Evolutionary conservation across 2,888 invertebrate species (phyloP).

Genomic region (Drosophila monieri): DNA sequence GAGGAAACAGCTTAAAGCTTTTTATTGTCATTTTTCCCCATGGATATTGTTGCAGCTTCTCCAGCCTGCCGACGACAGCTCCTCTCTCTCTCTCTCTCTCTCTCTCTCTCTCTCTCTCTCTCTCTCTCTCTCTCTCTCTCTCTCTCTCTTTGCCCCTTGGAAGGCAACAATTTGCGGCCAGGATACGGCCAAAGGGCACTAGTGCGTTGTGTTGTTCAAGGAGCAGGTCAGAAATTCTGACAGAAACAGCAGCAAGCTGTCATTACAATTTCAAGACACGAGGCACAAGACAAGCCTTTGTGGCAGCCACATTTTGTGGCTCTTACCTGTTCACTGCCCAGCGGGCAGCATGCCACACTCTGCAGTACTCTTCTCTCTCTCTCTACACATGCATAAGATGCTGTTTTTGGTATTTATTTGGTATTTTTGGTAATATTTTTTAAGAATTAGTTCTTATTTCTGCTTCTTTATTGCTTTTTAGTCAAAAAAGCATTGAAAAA

Average conservation of each 20-base stretch:
- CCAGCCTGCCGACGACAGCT: constrained; percentile 50
- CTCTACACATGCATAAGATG: neutral
- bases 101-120: constrained; percentile 27
- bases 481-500: no score
- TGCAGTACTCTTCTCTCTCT: neutral
- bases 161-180: constrained; percentile 41
- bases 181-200: constrained; percentile 8
- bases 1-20: constrained; percentile 37
- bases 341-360: no score
- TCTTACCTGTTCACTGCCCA: neutral
- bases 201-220: constrained; percentile 11
- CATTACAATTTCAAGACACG: constrained; percentile 39
- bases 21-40: constrained; percentile 10
- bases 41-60: neutral
- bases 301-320: neutral
- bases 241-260: constrained; percentile 40
- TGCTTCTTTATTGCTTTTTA: no score
- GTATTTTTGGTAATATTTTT: no score
- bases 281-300: constrained; percentile 13
- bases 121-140: constrained; percentile 38
- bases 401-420: no score
- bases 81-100: constrained; percentile 36
- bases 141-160: constrained; percentile 29
- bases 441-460: no score
- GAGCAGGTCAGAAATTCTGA: constrained; percentile 1